These are phyloP conservation scores for Ornithoptera priamus DNA, from an alignment of 2,888 invertebrate species.

Conservation along the genomic window DNA sequence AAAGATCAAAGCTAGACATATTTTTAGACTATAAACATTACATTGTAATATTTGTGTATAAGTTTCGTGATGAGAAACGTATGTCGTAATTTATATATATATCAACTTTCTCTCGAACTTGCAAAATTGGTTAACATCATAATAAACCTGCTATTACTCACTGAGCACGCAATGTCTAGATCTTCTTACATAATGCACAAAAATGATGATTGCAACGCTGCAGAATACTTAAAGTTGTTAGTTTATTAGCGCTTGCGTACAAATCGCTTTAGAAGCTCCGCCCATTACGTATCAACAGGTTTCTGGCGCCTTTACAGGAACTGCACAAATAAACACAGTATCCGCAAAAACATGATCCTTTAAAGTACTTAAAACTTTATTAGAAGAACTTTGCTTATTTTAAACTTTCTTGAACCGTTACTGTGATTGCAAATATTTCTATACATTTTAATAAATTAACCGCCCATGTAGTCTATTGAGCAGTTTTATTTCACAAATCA, in stretches of 20 bases:
- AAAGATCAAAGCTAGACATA: not conserved
- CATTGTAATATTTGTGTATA: not conserved
- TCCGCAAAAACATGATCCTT: too few relatives aligned
- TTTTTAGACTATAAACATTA: not conserved
- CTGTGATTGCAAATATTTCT: too few relatives aligned
- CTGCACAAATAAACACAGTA: not conserved
- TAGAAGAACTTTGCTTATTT: too few relatives aligned
- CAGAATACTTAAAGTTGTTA: constrained; percentile 27
- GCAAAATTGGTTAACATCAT: constrained; percentile 22
- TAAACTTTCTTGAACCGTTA: too few relatives aligned
- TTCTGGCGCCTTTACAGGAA: constrained; percentile 1
- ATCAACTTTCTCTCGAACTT: constrained; percentile 18
- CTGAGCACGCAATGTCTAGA: constrained; percentile 33
- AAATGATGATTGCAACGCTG: constrained; percentile 13
- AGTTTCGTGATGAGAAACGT: not conserved
- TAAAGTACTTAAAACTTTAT: too few relatives aligned
- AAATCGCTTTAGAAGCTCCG: constrained; percentile 49
- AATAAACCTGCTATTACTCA: constrained; percentile 12
- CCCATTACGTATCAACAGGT: constrained; percentile 65
- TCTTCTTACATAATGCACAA: constrained; percentile 31
- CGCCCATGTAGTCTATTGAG: too few relatives aligned
- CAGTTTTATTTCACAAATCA: too few relatives aligned
- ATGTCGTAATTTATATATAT: constrained; percentile 18
- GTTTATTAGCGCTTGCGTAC: constrained; percentile 58
- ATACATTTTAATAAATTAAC: too few relatives aligned